These are phyloP conservation scores for Nothoprocta pentlandii DNA, from an alignment of 2,113 vertebrate genomes.

Conservation along the genomic window DNA sequence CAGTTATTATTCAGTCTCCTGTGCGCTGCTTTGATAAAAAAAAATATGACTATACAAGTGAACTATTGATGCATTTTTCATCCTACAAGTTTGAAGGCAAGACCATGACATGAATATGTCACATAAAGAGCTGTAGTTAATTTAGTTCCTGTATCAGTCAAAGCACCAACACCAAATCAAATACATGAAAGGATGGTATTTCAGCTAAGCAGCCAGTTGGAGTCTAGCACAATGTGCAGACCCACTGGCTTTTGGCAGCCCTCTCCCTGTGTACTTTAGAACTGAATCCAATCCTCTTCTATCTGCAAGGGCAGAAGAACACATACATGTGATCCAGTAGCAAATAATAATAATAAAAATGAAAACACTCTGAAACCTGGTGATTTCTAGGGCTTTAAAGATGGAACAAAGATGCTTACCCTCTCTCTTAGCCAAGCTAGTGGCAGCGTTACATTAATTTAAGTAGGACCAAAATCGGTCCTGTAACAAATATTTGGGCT, in stretches of 20 bases:
- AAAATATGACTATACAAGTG: neutral
- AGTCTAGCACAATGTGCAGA: neutral
- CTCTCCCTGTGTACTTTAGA: neutral
- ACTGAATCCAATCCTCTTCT: neutral
- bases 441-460: neutral
- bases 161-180: neutral
- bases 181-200: neutral
- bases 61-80: neutral
- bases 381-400: neutral
- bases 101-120: neutral
- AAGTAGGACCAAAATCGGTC: neutral
- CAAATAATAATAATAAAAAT: neutral
- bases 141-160: neutral
- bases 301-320: neutral
- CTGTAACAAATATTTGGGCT: neutral
- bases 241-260: neutral
- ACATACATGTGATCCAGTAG: neutral
- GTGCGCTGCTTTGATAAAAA: neutral
- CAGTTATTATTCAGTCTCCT: neutral
- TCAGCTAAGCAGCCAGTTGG: neutral
- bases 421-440: neutral
- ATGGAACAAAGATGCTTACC: neutral
- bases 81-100: neutral
- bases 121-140: neutral
- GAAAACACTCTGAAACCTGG: neutral